These are phyloP conservation scores for Xylota segnis DNA, from an alignment of 2,888 invertebrate species.

Conservation along the genomic window DNA sequence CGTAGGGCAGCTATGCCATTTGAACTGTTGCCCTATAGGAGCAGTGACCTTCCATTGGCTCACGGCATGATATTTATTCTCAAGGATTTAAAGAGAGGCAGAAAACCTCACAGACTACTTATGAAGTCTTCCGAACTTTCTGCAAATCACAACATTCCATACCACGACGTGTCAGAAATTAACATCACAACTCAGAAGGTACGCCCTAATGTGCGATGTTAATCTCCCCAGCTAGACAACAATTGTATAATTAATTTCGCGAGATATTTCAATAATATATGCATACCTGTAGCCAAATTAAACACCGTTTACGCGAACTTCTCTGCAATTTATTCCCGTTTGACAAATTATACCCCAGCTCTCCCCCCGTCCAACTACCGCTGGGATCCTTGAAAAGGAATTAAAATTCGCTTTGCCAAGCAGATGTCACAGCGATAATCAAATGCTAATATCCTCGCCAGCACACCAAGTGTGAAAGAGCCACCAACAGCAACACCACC, in stretches of 20 bases:
- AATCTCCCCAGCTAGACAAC: conserved; percentile 1
- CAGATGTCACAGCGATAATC: conserved; percentile 76
- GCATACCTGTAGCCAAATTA: conserved; percentile 71
- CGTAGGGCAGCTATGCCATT: too few relatives aligned
- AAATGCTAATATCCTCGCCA: conserved; percentile 74
- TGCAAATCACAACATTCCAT: not conserved
- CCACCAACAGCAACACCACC: conserved; percentile 11
- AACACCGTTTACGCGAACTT: conserved; percentile 68
- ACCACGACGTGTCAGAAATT: conserved; percentile 5
- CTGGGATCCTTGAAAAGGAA: conserved; percentile 64
- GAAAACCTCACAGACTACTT: not conserved
- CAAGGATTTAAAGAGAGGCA: too few relatives aligned
- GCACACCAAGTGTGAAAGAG: conserved; percentile 61
- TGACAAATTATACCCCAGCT: conserved; percentile 57
- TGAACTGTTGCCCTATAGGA: too few relatives aligned
- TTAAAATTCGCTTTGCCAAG: conserved; percentile 76
- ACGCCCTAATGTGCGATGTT: not conserved
- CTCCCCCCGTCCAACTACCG: not conserved
- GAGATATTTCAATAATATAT: conserved; percentile 61
- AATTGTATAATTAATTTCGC: conserved; percentile 70
- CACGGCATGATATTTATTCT: too few relatives aligned
- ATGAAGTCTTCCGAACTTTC: not conserved
- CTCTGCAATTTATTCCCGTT: conserved; percentile 65
- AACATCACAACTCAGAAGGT: not conserved
- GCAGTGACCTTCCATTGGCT: too few relatives aligned